Conservation (phyloP, 2,888 invertebrate genomes). For the Melanophora roralis region DNA sequence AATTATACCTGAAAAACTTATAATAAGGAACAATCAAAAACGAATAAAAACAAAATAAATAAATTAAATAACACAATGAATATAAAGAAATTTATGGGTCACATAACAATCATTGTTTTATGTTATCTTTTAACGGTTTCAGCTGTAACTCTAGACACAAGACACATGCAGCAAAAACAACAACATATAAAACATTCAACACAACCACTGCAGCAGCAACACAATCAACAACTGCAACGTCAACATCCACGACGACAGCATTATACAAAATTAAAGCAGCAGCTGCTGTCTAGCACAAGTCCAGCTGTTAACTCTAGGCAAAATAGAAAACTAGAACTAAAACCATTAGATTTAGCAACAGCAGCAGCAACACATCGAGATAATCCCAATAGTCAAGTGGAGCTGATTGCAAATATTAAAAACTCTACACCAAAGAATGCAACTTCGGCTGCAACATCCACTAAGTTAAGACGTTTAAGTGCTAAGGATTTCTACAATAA, state of each 20-base stretch:
- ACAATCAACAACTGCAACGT: conserved; percentile 58
- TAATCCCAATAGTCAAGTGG: conserved; percentile 66
- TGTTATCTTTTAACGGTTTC: conserved; percentile 54
- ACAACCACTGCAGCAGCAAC: conserved; percentile 47
- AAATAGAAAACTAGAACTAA: conserved; percentile 58
- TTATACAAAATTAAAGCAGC: conserved; percentile 14
- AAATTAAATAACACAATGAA: conserved; percentile 48
- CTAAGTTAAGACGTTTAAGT: conserved; percentile 66
- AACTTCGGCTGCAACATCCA: conserved; percentile 59
- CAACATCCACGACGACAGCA: conserved; percentile 48
- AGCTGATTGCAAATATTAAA: conserved; percentile 59
- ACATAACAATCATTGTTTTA: conserved; percentile 52
- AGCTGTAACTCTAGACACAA: conserved; percentile 52
- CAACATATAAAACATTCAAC: conserved; percentile 31
- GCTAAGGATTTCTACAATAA: conserved; percentile 68
- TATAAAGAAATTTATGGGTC: conserved; percentile 45
- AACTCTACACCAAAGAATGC: conserved; percentile 44
- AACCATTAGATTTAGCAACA: conserved; percentile 43
- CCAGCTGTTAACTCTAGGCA: conserved; percentile 19
- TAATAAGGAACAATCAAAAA: not conserved
- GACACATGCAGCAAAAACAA: conserved; percentile 50
- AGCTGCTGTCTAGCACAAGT: conserved; percentile 27
- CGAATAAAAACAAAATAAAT: not conserved
- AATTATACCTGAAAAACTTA: conserved; percentile 25
- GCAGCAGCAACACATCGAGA: conserved; percentile 35